Evolutionary conservation across 2,113 vertebrate species (phyloP), one percentile per base, ranked within the genome.

Genomic region (Corvus hawaiiensis): DNA sequence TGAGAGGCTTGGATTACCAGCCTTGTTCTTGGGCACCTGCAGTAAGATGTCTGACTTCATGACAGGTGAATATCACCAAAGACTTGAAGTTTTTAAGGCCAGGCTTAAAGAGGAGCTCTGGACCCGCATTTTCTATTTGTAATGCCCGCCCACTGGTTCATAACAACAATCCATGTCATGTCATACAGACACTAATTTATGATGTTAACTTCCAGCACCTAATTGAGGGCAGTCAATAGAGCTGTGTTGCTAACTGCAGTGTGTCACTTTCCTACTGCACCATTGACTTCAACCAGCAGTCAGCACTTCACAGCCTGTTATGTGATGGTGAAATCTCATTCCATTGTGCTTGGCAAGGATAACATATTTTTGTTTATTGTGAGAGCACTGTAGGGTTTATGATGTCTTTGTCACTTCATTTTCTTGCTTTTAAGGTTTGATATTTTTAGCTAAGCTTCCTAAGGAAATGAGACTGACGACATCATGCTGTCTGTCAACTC

Each of bases 391-490:
- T 58, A 91, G 83, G 84, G 56, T 91, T 96, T 94, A 86, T 85
- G 28, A 61, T 77, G 43, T 74, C 48, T 89, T 95, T 81, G 88
- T 19, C n/a, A 75, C 49, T 86, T 93, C 9, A 30, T 84, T 93
- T 93, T 90, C 73, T 71, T 82, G 37, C 51, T 95, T 94, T 94
- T 93, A 94, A 94, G 41, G 44, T 78, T 78, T 84, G 61, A 11
- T 72, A 72, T 81, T 96, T 95, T 92, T 68, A 88, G 55, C 51
- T 72, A 80, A 12, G n/a, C 62, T 94, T 85, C 63, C 43, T 44
- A 66, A 85, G 46, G 39, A 92, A 90, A 66, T 58, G 62, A 72
- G 33, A 27, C 46, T 93, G 52, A 80, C 0, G 1, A 51, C 35
- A 24, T 74, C 35, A 46, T 39, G n/a, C 28, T 80, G 18, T 67